A percentile compares a stretch with the other conserved stretches of the same genome.
phyloP scores from a whole-genome alignment of 1,140 invertebrate species.

The Ephestia elutella region DNA sequence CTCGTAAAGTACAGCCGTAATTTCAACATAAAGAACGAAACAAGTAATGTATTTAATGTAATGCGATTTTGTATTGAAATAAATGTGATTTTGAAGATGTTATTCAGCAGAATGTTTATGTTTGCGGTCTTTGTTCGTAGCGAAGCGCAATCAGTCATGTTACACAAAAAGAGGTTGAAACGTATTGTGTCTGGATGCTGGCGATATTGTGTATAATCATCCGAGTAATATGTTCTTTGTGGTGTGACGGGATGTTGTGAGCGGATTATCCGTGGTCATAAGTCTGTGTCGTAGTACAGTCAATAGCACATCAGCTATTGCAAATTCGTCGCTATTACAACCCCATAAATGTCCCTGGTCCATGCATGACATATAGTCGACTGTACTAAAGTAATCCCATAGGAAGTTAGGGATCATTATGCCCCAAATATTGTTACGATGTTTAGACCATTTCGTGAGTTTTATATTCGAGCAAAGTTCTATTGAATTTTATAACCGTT shows the following conservation, averaged over 20 bases:
- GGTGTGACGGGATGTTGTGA: conserved; percentile 24
- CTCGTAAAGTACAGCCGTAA: background rate
- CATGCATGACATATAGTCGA: too few species aligned
- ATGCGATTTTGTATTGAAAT: background rate
- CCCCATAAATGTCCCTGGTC: too few species aligned
- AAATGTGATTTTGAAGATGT: conserved; percentile 10
- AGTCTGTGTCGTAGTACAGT: conserved; percentile 21
- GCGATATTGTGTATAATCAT: conserved; percentile 28
- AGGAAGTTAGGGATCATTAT: conserved; percentile 11
- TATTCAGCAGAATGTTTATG: conserved; percentile 46
- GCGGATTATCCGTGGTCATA: conserved; percentile 32
- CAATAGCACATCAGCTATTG: too few species aligned
- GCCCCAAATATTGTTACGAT: background rate
- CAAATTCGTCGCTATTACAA: too few species aligned
- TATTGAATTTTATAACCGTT: too few species aligned
- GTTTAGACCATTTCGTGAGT: background rate
- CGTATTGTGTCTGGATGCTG: conserved; percentile 42
- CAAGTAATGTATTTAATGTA: background rate
- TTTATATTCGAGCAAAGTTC: background rate
- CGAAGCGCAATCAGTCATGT: conserved; percentile 62
- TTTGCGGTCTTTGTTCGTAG: conserved; percentile 47
- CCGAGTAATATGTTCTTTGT: conserved; percentile 24
- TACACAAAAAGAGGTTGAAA: conserved; percentile 50
- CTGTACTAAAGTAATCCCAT: conserved; percentile 24
- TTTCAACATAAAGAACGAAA: background rate